Base-by-base conservation (phyloP, 2,888 invertebrate species). In the Heliconius ethilla region DNA sequence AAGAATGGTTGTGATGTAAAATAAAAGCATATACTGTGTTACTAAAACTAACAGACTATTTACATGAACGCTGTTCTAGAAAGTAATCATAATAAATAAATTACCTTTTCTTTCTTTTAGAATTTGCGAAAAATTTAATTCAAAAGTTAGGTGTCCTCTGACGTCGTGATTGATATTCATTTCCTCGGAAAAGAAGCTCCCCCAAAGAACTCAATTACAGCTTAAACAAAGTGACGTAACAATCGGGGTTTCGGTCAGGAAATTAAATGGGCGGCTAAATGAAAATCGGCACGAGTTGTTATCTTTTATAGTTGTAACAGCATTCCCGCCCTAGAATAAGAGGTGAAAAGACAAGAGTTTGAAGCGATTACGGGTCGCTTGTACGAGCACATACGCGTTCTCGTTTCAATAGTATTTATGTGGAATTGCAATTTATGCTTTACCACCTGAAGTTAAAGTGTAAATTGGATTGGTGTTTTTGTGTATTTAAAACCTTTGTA, bases 201-300 rank as follows among this genome's bases (percentile, higher is more conserved):
- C 88, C 88, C 88, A 92, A 92, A 93, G 90, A 92, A 92, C 91
- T 90, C 91, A 89, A 93, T 91, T 92, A 92, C 91, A 89, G 90
- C 89, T 92, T 91, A 91, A 93, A 92, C 93, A 92, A 92, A 92
- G 91, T 90, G 90, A 90, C 89, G 90, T 88, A 86, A 89, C 89
- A 87, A 90, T 91, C 87, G 89, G 87, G 88, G 90, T 87, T 90
- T 88, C 85, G 86, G 89, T 84, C 92, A 93, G 94, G 94, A 94
- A 94, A 93, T 94, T 94, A 94, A 93, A 90, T 88, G 91, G 91
- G 90, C 88, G 89, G 90, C 89, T 91, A 91, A 92, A 88, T 89
- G 89, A 84, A 86, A 86, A 85, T 87, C 85, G 83, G 77, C 84
- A 85, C 86, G 86, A 90, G 90, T 83, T 89, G 89, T 90, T 92